A percentile compares a stretch with the other conserved stretches of the same genome.
phyloP scores from a whole-genome alignment of 2,113 vertebrate genomes.

The Pterocles orientalis region DNA sequence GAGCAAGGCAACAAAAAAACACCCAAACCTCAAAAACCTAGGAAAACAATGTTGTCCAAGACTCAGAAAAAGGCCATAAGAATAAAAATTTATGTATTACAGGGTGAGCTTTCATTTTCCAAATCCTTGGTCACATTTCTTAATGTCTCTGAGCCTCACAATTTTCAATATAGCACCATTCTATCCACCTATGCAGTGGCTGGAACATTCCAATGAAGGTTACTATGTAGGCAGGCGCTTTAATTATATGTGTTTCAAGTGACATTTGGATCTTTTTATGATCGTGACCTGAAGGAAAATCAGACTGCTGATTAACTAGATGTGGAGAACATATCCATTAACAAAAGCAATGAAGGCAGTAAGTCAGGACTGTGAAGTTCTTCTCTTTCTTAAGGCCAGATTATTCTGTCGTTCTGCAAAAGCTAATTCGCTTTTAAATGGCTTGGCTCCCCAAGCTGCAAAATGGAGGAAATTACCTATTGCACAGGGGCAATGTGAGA shows the following conservation, averaged over 20 bases:
- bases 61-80: background rate
- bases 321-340: background rate
- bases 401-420: background rate
- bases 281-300: background rate
- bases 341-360: background rate
- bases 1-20: accelerated
- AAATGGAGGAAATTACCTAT: background rate
- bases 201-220: background rate
- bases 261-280: background rate
- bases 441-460: background rate
- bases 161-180: background rate
- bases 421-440: background rate
- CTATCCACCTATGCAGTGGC: background rate
- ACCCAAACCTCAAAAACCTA: background rate
- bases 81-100: background rate
- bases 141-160: background rate
- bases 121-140: background rate
- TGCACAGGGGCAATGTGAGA: background rate
- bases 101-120: background rate
- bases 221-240: background rate
- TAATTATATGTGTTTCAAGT: background rate
- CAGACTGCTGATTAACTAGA: background rate
- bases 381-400: background rate
- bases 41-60: background rate
- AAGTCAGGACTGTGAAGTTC: background rate